Conservation (phyloP, 2,888 invertebrate species). For the Drosophila algonquin region DNA sequence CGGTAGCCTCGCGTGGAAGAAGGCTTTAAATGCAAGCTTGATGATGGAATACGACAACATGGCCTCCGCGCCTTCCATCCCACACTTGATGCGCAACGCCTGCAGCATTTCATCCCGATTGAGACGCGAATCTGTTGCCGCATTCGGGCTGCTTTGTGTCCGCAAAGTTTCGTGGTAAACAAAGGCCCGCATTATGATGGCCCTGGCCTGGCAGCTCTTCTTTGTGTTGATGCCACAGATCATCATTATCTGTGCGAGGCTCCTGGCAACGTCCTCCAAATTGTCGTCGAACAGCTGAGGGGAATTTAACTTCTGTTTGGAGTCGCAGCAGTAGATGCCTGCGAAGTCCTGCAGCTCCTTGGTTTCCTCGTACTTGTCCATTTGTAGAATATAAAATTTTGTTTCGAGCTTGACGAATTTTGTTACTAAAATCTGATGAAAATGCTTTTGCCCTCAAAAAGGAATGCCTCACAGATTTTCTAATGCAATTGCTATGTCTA, state of each 20-base stretch:
- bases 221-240: constrained; percentile 79
- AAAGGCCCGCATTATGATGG: constrained; percentile 74
- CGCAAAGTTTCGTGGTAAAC: constrained; percentile 77
- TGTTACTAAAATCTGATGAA: no score
- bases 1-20: constrained; percentile 73
- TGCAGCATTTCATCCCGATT: constrained; percentile 77
- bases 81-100: constrained; percentile 74
- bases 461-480: no score
- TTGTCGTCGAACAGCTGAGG: constrained; percentile 69
- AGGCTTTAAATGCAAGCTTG: constrained; percentile 81
- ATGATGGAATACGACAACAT: constrained; percentile 78
- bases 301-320: constrained; percentile 62
- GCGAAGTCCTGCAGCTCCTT: constrained; percentile 10
- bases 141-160: constrained; percentile 51
- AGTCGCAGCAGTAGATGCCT: constrained; percentile 29
- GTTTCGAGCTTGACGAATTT: no score
- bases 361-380: constrained; percentile 14
- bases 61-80: constrained; percentile 78
- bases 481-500: no score
- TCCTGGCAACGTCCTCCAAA: constrained; percentile 63
- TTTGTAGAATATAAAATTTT: neutral
- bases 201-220: constrained; percentile 72
- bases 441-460: no score
- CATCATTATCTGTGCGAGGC: constrained; percentile 65
- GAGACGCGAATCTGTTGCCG: constrained; percentile 52